A percentile compares a stretch with the other conserved stretches of the same genome.
Conservation (phyloP, 2,113 vertebrate genomes). For the Lethenteron camtschaticum region DNA sequence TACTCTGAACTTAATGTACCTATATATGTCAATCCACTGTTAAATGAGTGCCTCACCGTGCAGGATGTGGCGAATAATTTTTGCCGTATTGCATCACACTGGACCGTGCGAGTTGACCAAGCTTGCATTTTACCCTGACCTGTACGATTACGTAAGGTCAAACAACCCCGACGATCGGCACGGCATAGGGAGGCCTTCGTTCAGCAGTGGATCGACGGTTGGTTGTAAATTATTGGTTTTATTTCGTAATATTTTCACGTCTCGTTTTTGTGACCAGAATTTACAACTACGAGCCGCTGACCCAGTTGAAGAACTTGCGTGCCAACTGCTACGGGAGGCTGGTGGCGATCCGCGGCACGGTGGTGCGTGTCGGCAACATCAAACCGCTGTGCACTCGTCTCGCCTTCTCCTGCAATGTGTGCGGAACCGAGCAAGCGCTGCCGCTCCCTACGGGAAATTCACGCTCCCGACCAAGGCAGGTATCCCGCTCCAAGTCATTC, state of each 20-base stretch:
- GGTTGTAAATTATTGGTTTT: constrained; percentile 2
- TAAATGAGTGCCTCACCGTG: no score
- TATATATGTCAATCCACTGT: no score
- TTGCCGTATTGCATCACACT: no score
- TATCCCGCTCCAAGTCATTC: no score
- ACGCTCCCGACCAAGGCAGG: constrained; percentile 54
- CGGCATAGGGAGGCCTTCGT: no score
- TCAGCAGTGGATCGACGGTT: no score
- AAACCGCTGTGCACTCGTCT: constrained; percentile 59
- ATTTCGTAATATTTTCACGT: constrained; percentile 7
- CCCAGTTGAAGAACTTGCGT: constrained; percentile 45
- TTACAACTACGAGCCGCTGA: constrained; percentile 73
- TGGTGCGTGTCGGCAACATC: constrained; percentile 73
- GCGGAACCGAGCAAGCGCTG: constrained; percentile 37
- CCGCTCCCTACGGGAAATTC: constrained; percentile 63
- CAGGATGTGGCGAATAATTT: no score
- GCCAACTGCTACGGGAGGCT: constrained; percentile 72
- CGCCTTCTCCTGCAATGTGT: constrained; percentile 51
- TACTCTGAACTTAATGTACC: no score
- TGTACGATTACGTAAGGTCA: no score
- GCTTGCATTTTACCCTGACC: no score
- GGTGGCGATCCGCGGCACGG: constrained; percentile 54
- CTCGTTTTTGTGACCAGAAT: constrained; percentile 26
- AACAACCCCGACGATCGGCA: no score
- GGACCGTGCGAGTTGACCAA: no score